Percentiles rank a stretch among this genome's conserved stretches.
Evolutionary conservation across 2,797 vertebrate species (phyloP).

Genomic region (Phaenicophaeus curvirostris): DNA sequence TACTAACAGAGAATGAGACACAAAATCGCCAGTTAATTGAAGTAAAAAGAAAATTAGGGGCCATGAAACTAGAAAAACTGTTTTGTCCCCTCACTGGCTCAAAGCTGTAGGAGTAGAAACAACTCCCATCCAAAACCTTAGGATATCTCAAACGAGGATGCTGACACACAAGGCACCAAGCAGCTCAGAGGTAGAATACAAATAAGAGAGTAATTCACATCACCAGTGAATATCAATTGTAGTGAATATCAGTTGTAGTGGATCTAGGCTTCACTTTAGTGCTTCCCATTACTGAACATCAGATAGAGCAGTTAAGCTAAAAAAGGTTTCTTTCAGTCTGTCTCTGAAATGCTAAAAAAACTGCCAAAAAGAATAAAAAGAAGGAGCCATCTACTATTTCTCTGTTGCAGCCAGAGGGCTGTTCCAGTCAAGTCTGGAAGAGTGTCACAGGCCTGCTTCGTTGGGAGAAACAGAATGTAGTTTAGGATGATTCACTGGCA

Average conservation of each 20-base stretch:
- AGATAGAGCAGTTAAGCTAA: constrained; percentile 73
- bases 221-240: constrained; percentile 77
- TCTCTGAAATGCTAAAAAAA: constrained; percentile 35
- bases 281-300: constrained; percentile 76
- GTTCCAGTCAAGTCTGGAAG: background rate
- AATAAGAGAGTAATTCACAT: constrained; percentile 55
- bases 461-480: background rate
- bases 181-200: constrained; percentile 73
- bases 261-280: constrained; percentile 66
- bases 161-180: constrained; percentile 76
- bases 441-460: background rate
- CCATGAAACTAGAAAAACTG: background rate
- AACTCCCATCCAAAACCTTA: constrained; percentile 23
- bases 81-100: background rate
- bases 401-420: background rate
- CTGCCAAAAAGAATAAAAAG: constrained; percentile 80
- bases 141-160: constrained; percentile 72
- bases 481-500: background rate
- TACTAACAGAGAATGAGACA: background rate
- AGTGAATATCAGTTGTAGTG: constrained; percentile 77
- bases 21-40: background rate
- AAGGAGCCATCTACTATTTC: background rate
- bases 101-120: background rate
- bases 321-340: constrained; percentile 39
- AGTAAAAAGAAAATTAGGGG: background rate